Percentiles rank a stretch among this genome's conserved stretches.
phyloP scores from a whole-genome alignment of 2,113 vertebrate species.

The Osmerus eperlanus region DNA sequence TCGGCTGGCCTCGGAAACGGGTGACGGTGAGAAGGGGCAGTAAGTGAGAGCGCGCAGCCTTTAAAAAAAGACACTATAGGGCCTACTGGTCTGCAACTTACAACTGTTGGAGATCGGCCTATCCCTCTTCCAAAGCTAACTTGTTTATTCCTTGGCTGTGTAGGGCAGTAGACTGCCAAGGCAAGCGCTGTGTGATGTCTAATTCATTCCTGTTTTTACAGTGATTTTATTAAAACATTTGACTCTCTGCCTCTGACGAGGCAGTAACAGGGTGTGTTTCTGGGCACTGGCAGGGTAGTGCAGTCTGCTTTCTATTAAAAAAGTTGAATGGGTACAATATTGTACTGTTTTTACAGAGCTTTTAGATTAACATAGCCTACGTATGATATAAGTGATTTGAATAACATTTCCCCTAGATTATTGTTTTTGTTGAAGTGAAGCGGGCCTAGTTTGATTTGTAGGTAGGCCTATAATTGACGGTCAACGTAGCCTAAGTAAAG shows the following conservation, averaged over 20 bases:
- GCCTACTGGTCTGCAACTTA: conserved; percentile 8
- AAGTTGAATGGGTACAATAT: conserved; percentile 24
- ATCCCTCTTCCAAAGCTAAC: conserved; percentile 36
- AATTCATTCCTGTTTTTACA: conserved; percentile 62
- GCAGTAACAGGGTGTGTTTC: conserved; percentile 23
- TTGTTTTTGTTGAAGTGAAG: conserved; percentile 25
- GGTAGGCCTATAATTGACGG: not conserved
- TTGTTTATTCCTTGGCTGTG: conserved; percentile 59
- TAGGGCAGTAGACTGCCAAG: conserved; percentile 46
- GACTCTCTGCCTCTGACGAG: conserved; percentile 31
- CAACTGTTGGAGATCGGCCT: conserved; percentile 30
- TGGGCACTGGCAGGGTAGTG: conserved; percentile 29
- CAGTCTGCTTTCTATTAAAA: conserved; percentile 60
- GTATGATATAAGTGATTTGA: too few relatives aligned
- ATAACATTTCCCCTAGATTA: conserved; percentile 27
- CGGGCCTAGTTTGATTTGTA: not conserved
- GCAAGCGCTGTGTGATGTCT: conserved; percentile 41
- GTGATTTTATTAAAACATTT: conserved; percentile 58
- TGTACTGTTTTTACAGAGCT: conserved; percentile 12
- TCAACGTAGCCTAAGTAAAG: not conserved
- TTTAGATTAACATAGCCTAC: too few relatives aligned
- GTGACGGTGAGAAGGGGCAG: conserved; percentile 25
- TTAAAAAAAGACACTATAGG: conserved; percentile 23
- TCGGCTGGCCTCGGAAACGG: not conserved
- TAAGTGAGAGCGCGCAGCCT: conserved; percentile 25